phyloP scores from a whole-genome alignment of 2,797 vertebrate genomes.

The Protonibea diacanthus region DNA sequence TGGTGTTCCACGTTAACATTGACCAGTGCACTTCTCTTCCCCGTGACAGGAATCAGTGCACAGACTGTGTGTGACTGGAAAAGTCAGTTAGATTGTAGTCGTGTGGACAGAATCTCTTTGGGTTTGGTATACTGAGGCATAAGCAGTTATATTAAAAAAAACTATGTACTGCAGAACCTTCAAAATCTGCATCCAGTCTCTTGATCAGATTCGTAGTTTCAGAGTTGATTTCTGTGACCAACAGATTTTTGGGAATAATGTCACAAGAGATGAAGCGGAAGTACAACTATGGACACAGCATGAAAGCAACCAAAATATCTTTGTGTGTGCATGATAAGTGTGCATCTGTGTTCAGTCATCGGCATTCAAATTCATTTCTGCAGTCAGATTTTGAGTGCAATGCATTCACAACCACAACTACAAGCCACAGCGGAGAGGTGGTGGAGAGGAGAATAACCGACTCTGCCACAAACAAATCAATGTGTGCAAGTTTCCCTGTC shows the following conservation, averaged over 20 bases:
- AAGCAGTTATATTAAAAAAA: too few relatives aligned
- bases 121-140: not conserved
- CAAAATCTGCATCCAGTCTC: too few relatives aligned
- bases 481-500: not conserved
- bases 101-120: not conserved
- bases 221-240: not conserved
- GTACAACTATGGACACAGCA: not conserved
- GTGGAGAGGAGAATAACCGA: not conserved
- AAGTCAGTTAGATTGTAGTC: not conserved
- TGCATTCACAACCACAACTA: too few relatives aligned
- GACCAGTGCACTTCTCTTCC: not conserved
- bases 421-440: too few relatives aligned
- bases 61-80: not conserved
- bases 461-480: not conserved
- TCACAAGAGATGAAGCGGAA: not conserved
- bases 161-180: too few relatives aligned
- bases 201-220: too few relatives aligned
- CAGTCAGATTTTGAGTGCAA: not conserved
- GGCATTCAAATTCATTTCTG: not conserved
- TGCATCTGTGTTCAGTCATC: not conserved
- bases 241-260: not conserved
- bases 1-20: slow-evolving; percentile 3
- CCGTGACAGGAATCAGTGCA: slow-evolving; percentile 5
- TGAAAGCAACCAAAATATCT: not conserved
- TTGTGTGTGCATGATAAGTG: not conserved